phyloP scores from a whole-genome alignment of 2,888 invertebrate species.

The Aphidoletes aphidimyza region DNA sequence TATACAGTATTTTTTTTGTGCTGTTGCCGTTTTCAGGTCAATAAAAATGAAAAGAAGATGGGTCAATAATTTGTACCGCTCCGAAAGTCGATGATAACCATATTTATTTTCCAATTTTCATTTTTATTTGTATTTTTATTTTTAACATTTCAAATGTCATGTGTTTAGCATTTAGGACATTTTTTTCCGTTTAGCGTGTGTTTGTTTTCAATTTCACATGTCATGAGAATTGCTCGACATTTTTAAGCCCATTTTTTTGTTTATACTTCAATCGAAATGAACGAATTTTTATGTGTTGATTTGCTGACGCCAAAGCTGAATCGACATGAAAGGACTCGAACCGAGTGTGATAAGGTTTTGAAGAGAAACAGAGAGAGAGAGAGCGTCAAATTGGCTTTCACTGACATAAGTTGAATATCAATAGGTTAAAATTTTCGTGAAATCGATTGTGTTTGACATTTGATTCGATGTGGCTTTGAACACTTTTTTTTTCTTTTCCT shows the following conservation, averaged over 20 bases:
- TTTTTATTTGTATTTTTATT: neutral
- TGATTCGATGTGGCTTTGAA: neutral
- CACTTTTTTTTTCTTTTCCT: neutral
- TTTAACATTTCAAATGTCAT: neutral
- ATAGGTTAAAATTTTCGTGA: neutral
- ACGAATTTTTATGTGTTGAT: too few species aligned
- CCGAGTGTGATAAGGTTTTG: too few species aligned
- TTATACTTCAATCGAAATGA: too few species aligned
- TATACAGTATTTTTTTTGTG: constrained; percentile 41
- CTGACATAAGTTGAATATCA: constrained; percentile 33
- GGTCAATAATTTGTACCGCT: constrained; percentile 40
- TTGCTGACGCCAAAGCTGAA: too few species aligned
- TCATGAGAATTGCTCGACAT: too few species aligned
- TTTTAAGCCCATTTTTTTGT: neutral
- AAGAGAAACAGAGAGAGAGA: neutral
- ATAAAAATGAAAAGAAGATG: constrained; percentile 46
- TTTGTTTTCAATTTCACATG: too few species aligned
- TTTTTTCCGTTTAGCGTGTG: neutral
- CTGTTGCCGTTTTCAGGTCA: constrained; percentile 43
- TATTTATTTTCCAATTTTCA: constrained; percentile 8
- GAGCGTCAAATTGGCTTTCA: neutral
- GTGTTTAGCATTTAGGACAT: constrained; percentile 29
- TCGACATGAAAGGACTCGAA: too few species aligned
- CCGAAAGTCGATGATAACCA: constrained; percentile 24
- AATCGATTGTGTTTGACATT: constrained; percentile 15